Base-by-base conservation (phyloP, 37 sponge, comb jelly and placozoan genomes). In the Spongia lamella region DNA sequence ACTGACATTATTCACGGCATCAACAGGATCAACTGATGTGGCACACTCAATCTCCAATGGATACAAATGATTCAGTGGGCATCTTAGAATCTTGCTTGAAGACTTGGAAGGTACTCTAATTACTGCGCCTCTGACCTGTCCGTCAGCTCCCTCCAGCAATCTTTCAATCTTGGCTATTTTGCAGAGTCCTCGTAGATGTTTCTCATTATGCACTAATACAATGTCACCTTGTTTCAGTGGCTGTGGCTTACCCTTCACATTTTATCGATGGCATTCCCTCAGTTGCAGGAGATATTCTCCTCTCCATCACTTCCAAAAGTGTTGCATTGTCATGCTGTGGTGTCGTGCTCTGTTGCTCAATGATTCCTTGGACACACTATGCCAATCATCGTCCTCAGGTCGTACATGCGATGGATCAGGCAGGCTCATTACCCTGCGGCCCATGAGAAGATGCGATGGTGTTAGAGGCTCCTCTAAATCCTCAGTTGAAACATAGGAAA, bases 181-280 rank as follows among this genome's bases (percentile, higher is more conserved):
- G 33, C 65, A 63, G 65, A 63, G 31, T 32, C 33, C 27, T 27
- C 65, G 26, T 34, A 38, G 67, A 38, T 66, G 67, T 9, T 66
- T 35, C 67, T 66, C 67, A 35, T 35, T 20, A n/a, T 66, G 67
- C 6, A 33, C 36, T 31, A 66, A 24, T 24, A 66, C 67, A 35
- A 66, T 35, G 67, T 66, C 67, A 66, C 36, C n/a, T n/a, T n/a
- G n/a, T n/a, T n/a, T n/a, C n/a, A n/a, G n/a, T 38, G 35, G 36
- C 16, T 66, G 32, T 35, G 36, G 17, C 36, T 31, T 66, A 34
- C 36, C 36, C 16, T 38, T 35, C 2, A 40, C 20, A 66, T 31
- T 31, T 24, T 66, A 66, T 66, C 40, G 67, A 66, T 73, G 74
- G 21, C 60, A n/a, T n/a, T n/a, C n/a, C n/a, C n/a, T n/a, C n/a